Evolutionary conservation across 2,797 vertebrate genomes (phyloP).

Genomic region (Peromyscus nudipes): DNA sequence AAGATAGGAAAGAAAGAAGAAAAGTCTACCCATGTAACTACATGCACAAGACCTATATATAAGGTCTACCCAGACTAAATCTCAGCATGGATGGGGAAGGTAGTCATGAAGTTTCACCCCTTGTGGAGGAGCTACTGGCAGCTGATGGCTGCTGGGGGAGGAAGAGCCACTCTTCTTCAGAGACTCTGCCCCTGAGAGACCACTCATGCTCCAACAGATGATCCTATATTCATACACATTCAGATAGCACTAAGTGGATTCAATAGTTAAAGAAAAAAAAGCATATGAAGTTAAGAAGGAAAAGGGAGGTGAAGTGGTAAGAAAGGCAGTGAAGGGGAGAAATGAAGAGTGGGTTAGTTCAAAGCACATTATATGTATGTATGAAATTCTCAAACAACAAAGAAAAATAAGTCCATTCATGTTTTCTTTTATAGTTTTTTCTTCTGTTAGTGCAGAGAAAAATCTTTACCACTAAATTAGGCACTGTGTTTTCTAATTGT

Average conservation of each 20-base stretch:
- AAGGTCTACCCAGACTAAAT: background rate
- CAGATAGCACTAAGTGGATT: background rate
- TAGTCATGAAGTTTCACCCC: background rate
- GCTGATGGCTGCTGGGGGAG: background rate
- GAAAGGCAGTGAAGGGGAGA: background rate
- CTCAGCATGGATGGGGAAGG: background rate
- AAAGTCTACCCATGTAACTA: background rate
- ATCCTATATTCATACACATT: background rate
- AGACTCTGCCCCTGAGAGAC: background rate
- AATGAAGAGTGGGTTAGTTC: background rate
- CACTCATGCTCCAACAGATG: too few species aligned
- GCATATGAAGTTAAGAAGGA: too few species aligned
- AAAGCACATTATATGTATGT: background rate
- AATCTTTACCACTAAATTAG: slow-evolving; percentile 7
- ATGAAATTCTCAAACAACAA: background rate
- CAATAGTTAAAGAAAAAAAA: too few species aligned
- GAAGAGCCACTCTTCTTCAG: background rate
- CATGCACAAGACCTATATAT: background rate
- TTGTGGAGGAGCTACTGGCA: background rate
- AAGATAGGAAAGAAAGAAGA: too few species aligned
- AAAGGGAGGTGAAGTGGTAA: background rate
- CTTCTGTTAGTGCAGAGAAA: background rate
- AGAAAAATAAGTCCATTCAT: background rate
- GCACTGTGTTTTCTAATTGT: background rate
- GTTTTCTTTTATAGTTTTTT: slow-evolving; percentile 1